Base-by-base conservation (phyloP, 2,113 vertebrate genomes). In the Ageneiosus marmoratus region DNA sequence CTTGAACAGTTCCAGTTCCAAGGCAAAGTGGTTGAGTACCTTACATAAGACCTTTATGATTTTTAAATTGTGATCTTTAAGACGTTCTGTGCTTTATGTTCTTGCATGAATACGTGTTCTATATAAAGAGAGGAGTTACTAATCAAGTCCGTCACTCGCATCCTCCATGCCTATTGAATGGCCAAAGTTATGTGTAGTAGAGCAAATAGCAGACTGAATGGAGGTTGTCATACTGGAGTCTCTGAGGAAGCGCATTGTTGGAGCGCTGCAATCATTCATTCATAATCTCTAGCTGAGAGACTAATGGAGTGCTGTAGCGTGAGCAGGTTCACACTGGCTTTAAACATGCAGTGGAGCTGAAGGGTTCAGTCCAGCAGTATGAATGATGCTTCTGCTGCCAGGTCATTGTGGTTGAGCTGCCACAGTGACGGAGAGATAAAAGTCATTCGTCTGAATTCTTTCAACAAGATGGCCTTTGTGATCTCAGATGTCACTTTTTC, bases 201-300 rank as follows among this genome's bases (percentile, higher is more conserved):
- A 76, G 34, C 58, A 65, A 72, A 20, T 56, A 62, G 63, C 37
- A 15, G 53, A 29, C 50, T 77, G 74, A 69, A 55, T 67, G 83
- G 16, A 63, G 60, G 48, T 55, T 34, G 46, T 76, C 37, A 77
- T 60, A 2, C 44, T 37, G 55, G n/a, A 76, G 65, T 65, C 55
- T 79, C 67, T 50, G 53, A 81, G 73, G 73, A 85, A 75, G 77
- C 32, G 48, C 63, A 72, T 77, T 77, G 73, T 77, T 77, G 53
- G 34, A 67, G 51, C 46, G 22, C 51, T n/a, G 62, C 32, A 24
- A 55, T 84, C 77, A 37, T 81, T 85, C 79, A 77, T 85, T 81
- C 79, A 69, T 56, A 81, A 85, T 72, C 51, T 81, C 77, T 84
- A 41, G 67, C 84, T 70, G 53, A 72, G 62, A 81, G 73, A 77